Conservation (phyloP, 35 echinoderm and acorn worm genomes). For the Acanthaster planci region DNA sequence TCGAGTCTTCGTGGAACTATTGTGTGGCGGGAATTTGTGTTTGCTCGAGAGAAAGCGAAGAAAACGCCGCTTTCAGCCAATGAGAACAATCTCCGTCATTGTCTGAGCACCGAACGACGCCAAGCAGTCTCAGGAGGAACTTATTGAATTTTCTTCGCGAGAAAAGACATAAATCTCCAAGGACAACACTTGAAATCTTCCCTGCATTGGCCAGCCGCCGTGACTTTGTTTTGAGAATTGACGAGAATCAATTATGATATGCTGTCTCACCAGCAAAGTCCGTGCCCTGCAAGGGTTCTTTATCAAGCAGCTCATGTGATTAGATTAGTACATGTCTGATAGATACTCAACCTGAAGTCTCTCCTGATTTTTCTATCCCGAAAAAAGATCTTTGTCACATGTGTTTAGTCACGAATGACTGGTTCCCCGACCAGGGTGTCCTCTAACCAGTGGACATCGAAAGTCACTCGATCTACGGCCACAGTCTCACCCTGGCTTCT, state of each 20-base stretch:
- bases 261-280: not conserved
- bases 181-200: not conserved
- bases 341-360: no score
- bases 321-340: no score
- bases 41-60: no score
- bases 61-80: no score
- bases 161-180: not conserved
- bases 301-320: no score
- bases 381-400: not conserved
- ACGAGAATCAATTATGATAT: not conserved
- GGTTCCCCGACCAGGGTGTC: not conserved
- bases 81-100: no score
- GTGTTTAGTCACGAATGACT: conserved; percentile 8
- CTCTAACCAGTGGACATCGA: not conserved
- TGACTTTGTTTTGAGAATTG: conserved; percentile 11
- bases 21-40: no score
- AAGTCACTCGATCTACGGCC: not conserved
- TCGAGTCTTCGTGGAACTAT: no score
- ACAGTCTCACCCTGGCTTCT: not conserved
- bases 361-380: not conserved
- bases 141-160: not conserved
- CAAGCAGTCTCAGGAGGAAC: not conserved
- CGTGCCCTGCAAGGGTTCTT: no score
- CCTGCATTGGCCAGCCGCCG: not conserved
- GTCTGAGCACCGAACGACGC: not conserved